phyloP scores from a whole-genome alignment of 2,113 vertebrate species.

The Albula goreensis region DNA sequence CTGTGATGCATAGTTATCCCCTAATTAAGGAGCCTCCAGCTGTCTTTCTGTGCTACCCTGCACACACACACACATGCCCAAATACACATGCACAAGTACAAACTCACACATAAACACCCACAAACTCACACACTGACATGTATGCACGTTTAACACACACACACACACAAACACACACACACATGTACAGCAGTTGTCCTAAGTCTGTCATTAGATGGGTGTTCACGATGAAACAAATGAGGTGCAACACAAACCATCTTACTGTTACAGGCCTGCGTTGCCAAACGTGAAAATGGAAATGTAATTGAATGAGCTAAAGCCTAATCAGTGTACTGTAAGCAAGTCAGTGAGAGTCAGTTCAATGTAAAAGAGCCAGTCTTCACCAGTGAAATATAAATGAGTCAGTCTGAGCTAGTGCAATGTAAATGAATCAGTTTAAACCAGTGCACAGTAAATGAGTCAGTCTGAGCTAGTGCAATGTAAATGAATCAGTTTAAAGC shows the following conservation, averaged over 20 bases:
- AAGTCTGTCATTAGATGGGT: not conserved
- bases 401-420: no score
- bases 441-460: no score
- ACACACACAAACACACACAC: not conserved
- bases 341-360: no score
- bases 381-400: no score
- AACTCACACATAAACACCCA: not conserved
- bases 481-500: no score
- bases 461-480: no score
- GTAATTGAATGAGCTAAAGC: conserved; percentile 8
- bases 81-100: conserved; percentile 7
- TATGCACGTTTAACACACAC: not conserved
- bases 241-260: conserved; percentile 52
- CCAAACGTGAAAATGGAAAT: not conserved
- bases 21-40: conserved; percentile 41
- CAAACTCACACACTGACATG: no score
- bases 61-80: not conserved
- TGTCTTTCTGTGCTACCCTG: conserved; percentile 7
- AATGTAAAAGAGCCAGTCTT: no score
- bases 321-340: no score
- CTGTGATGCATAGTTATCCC: conserved; percentile 27
- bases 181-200: not conserved
- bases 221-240: conserved; percentile 22
- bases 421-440: no score
- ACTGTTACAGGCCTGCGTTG: conserved; percentile 16